Evolutionary conservation across 2,113 vertebrate species (phyloP).

Genomic region (Charina bottae): DNA sequence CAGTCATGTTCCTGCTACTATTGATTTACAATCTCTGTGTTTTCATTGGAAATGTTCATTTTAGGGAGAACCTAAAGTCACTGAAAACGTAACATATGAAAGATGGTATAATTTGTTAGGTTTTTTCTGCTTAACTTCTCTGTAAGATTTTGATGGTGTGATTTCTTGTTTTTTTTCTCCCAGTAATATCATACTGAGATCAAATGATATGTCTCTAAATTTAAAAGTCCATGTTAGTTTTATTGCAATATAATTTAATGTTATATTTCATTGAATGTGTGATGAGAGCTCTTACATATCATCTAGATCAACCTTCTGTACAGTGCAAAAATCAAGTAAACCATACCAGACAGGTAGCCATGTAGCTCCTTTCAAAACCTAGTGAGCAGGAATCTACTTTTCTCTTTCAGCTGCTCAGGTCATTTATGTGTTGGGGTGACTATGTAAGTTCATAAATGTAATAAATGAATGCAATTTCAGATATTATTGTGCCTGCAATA

Average conservation of each 20-base stretch:
- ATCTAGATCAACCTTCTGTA: not conserved
- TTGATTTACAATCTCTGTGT: no score
- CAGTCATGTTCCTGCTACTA: no score
- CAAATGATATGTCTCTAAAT: not conserved
- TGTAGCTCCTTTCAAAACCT: not conserved
- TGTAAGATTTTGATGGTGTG: no score
- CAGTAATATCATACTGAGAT: not conserved
- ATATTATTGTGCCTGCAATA: not conserved
- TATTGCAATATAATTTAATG: not conserved
- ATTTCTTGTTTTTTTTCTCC: not conserved
- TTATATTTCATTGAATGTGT: not conserved
- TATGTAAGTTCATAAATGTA: not conserved
- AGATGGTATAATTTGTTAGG: no score
- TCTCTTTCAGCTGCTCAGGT: no score
- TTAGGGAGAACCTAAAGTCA: no score
- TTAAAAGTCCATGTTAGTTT: not conserved
- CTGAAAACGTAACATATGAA: no score
- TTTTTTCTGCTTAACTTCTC: no score
- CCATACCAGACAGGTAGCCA: not conserved
- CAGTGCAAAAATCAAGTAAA: not conserved
- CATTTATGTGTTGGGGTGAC: not conserved
- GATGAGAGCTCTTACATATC: not conserved
- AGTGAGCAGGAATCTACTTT: not conserved
- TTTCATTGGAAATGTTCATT: no score
- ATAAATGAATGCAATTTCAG: not conserved